Conservation (phyloP, 92 coral and sea anemone species). For the Bergia puertoricense region DNA sequence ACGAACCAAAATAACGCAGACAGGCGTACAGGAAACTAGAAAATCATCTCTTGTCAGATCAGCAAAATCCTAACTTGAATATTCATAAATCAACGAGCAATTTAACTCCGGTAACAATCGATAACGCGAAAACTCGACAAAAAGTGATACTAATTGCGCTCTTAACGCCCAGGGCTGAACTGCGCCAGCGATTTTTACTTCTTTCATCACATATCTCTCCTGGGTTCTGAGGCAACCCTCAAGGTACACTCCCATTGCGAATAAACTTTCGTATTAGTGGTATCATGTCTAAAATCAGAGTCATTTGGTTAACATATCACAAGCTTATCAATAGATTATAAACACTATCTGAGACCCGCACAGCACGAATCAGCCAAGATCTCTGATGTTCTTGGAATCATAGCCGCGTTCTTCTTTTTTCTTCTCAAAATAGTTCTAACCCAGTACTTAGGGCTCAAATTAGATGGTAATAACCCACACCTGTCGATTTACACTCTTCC, state of each 20-base stretch:
- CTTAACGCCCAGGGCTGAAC: slow-evolving; percentile 9
- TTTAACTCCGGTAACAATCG: slow-evolving; percentile 26
- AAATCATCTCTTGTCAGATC: slow-evolving; percentile 16
- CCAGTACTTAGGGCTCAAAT: slow-evolving; percentile 49
- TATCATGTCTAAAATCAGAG: slow-evolving; percentile 61
- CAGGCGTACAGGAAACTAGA: slow-evolving; percentile 26
- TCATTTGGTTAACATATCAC: slow-evolving; percentile 54
- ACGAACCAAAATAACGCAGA: slow-evolving; percentile 26
- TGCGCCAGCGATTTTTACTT: slow-evolving; percentile 16
- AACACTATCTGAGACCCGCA: slow-evolving; percentile 45
- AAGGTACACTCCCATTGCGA: slow-evolving; percentile 28
- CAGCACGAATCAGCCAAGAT: slow-evolving; percentile 21
- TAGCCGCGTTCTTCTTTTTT: neutral
- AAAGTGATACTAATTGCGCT: slow-evolving; percentile 15
- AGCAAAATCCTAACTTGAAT: slow-evolving; percentile 5
- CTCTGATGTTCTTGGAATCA: neutral
- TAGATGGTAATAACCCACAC: slow-evolving; percentile 65
- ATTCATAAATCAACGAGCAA: slow-evolving; percentile 19
- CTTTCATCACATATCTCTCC: slow-evolving; percentile 33
- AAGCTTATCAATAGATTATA: slow-evolving; percentile 52
- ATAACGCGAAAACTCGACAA: slow-evolving; percentile 38
- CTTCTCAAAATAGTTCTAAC: neutral
- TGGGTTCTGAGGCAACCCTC: slow-evolving; percentile 38
- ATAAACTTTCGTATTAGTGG: slow-evolving; percentile 49
- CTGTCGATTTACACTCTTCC: slow-evolving; percentile 60